Conservation (phyloP, 2,888 invertebrate genomes). For the Temnothorax ravouxi region DNA sequence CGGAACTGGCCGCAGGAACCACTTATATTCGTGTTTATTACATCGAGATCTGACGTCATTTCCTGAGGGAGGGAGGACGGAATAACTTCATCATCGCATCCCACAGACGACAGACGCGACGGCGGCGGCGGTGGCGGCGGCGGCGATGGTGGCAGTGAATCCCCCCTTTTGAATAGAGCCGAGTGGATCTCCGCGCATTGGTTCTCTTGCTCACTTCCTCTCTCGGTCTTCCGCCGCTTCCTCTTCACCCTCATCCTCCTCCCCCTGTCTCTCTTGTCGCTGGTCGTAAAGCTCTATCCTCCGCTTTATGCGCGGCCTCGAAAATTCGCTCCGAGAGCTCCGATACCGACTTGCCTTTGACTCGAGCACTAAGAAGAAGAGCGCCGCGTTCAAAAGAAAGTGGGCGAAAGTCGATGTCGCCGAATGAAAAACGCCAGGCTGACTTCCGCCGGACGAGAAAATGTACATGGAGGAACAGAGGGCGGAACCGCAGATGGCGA, state of each 20-base stretch:
- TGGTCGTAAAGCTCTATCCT: constrained; percentile 31
- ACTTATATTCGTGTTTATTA: constrained; percentile 81
- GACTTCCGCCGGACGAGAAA: constrained; percentile 46
- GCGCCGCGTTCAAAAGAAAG: constrained; percentile 34
- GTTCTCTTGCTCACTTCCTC: constrained; percentile 55
- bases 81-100: constrained; percentile 83
- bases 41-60: constrained; percentile 82
- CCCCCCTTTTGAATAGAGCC: constrained; percentile 75
- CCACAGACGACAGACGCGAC: constrained; percentile 75
- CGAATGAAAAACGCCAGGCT: constrained; percentile 45
- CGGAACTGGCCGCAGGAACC: constrained; percentile 75
- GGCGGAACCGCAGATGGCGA: constrained; percentile 50
- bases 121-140: constrained; percentile 32
- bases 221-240: constrained; percentile 61
- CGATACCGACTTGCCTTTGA: constrained; percentile 44
- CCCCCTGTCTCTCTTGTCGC: constrained; percentile 26
- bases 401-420: constrained; percentile 40
- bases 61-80: constrained; percentile 82
- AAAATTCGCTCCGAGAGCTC: constrained; percentile 33
- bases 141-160: constrained; percentile 51
- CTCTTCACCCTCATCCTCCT: constrained; percentile 52
- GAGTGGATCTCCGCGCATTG: constrained; percentile 65
- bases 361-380: constrained; percentile 33
- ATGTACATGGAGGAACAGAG: constrained; percentile 41
- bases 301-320: constrained; percentile 34